These are phyloP conservation scores for Myotis pilosus DNA, from an alignment of 2,797 vertebrate species.

Conservation along the genomic window DNA sequence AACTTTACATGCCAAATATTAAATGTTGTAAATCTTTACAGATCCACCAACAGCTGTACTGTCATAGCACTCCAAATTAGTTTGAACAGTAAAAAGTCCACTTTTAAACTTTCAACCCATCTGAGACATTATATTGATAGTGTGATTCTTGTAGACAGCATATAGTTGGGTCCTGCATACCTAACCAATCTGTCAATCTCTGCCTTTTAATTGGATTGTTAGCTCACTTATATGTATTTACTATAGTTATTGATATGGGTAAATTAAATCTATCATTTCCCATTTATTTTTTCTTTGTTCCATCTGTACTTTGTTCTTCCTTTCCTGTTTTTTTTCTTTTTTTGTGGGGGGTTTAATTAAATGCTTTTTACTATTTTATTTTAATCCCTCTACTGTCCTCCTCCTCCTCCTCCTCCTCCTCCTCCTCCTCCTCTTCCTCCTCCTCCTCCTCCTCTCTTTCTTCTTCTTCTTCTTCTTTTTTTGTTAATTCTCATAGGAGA, in stretches of 20 bases:
- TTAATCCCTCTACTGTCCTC: neutral
- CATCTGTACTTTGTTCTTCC: neutral
- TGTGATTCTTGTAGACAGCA: neutral
- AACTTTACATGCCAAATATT: neutral
- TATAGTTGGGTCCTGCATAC: neutral
- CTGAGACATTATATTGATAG: neutral
- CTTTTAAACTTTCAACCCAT: neutral
- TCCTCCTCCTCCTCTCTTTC: neutral
- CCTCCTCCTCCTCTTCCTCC: too few relatives aligned
- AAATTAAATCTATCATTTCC: neutral
- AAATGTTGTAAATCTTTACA: neutral
- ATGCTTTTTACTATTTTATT: slow-evolving; percentile 27
- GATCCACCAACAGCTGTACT: neutral
- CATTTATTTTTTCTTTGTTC: neutral
- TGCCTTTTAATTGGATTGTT: neutral
- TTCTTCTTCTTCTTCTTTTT: neutral
- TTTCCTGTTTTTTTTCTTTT: neutral
- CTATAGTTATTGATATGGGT: neutral
- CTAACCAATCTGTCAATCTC: neutral
- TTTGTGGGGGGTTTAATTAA: neutral
- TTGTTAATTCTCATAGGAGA: too few relatives aligned
- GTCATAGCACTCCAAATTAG: neutral
- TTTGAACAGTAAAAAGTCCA: neutral
- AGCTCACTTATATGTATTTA: neutral
- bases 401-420: too few relatives aligned